These are phyloP conservation scores for Microtus montanus DNA, from an alignment of 2,113 vertebrate genomes.

Conservation along the genomic window DNA sequence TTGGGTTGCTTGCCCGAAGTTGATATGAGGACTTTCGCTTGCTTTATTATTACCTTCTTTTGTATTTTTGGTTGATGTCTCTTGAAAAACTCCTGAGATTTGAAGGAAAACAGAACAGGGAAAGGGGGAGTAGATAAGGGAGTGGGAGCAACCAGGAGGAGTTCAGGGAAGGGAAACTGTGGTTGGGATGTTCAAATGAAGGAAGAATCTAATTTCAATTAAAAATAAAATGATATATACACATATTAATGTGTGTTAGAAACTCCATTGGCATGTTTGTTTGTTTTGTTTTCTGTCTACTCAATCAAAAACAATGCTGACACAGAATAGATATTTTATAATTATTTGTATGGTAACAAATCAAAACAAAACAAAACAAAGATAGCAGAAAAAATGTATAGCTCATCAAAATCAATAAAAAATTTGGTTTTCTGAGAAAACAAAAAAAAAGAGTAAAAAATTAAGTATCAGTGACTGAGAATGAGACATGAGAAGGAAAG, in stretches of 20 bases:
- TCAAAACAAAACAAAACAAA: not conserved
- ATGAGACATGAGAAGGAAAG: not conserved
- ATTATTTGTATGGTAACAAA: not conserved
- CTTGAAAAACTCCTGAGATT: not conserved
- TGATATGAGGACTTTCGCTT: not conserved
- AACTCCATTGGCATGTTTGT: not conserved
- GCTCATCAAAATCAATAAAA: conserved; percentile 16
- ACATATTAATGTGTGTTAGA: not conserved
- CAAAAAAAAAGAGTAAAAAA: not conserved
- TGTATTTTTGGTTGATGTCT: not conserved
- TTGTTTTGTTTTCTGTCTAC: not conserved
- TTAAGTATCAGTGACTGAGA: not conserved
- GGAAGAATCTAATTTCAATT: not conserved
- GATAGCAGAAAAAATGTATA: no score
- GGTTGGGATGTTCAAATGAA: no score
- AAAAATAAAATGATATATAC: not conserved
- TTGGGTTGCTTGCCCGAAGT: not conserved
- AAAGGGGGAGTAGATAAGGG: not conserved
- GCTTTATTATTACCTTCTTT: not conserved
- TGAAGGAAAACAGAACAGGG: not conserved
- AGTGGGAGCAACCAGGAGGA: not conserved
- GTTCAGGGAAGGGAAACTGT: not conserved
- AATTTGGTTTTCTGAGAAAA: not conserved
- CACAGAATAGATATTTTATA: not conserved
- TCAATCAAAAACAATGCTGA: not conserved